These are phyloP conservation scores for Gasterosteus aculeatus DNA, from an alignment of 2,113 vertebrate genomes.

Conservation along the genomic window DNA sequence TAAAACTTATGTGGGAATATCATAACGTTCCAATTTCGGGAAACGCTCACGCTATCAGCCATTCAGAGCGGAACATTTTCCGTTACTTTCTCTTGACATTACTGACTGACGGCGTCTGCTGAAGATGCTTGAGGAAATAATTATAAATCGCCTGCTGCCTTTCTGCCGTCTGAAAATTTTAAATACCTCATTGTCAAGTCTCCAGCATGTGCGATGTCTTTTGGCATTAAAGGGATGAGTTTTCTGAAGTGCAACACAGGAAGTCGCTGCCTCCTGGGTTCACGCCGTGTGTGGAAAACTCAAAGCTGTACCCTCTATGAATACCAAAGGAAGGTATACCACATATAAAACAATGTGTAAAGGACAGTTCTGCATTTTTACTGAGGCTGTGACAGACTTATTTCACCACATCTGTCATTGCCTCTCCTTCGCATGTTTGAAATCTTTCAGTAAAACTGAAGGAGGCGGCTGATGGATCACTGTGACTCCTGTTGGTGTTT, in stretches of 20 bases:
- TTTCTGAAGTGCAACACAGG: constrained; percentile 41
- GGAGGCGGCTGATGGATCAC: constrained; percentile 17
- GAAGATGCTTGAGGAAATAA: constrained; percentile 22
- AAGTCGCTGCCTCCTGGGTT: constrained; percentile 17
- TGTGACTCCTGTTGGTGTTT: constrained; percentile 5
- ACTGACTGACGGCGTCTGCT: constrained; percentile 7
- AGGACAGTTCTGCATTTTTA: constrained; percentile 63
- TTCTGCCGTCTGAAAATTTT: constrained; percentile 32
- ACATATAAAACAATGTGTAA: constrained; percentile 16
- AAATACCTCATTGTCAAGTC: constrained; percentile 2
- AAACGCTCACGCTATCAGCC: constrained; percentile 4
- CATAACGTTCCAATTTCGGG: not conserved
- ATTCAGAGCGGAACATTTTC: constrained; percentile 2
- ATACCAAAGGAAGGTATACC: constrained; percentile 25
- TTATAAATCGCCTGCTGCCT: constrained; percentile 27
- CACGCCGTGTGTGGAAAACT: constrained; percentile 6
- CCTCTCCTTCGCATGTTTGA: constrained; percentile 38
- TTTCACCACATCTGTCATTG: constrained; percentile 53
- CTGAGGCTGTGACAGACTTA: constrained; percentile 40
- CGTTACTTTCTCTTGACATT: constrained; percentile 4
- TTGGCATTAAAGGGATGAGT: constrained; percentile 19
- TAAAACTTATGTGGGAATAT: not conserved
- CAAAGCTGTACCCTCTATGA: constrained; percentile 16
- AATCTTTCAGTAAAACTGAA: constrained; percentile 28
- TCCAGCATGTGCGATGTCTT: constrained; percentile 22